These are phyloP conservation scores for Calosoma granatense DNA, from an alignment of 1,140 invertebrate genomes.

Conservation along the genomic window DNA sequence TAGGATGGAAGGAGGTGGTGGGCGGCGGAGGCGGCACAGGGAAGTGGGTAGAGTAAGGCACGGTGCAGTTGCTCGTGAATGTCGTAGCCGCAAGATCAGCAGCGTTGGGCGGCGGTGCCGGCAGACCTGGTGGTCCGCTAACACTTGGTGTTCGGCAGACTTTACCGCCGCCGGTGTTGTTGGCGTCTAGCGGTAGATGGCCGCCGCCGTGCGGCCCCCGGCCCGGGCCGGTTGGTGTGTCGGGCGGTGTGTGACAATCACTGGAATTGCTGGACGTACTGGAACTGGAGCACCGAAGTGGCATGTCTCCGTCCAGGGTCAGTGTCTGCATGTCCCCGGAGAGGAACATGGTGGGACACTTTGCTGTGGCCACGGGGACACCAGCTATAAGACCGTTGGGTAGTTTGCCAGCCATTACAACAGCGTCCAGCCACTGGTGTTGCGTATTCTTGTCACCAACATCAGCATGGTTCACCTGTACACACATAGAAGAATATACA, in stretches of 20 bases:
- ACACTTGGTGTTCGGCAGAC: constrained; percentile 38
- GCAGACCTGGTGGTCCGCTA: constrained; percentile 30
- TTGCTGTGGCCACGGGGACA: constrained; percentile 14
- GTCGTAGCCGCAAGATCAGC: constrained; percentile 37
- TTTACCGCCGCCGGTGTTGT: constrained; percentile 32
- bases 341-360: constrained; percentile 29
- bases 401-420: constrained; percentile 29
- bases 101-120: constrained; percentile 42
- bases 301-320: constrained; percentile 38
- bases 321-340: constrained; percentile 37
- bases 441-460: constrained; percentile 14
- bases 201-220: constrained; percentile 32
- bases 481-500: constrained; percentile 12
- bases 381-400: constrained; percentile 26
- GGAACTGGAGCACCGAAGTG: constrained; percentile 44
- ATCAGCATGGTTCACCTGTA: constrained; percentile 9
- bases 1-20: constrained; percentile 31
- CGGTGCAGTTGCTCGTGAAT: constrained; percentile 18
- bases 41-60: constrained; percentile 32
- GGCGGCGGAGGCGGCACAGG: constrained; percentile 33
- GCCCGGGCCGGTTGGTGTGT: constrained; percentile 43
- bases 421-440: constrained; percentile 13
- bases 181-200: constrained; percentile 36
- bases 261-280: constrained; percentile 47
- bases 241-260: constrained; percentile 45